Evolutionary conservation across 2,888 invertebrate species (phyloP), one percentile per base, ranked within the genome.

Genomic region (Tenthredo notha): DNA sequence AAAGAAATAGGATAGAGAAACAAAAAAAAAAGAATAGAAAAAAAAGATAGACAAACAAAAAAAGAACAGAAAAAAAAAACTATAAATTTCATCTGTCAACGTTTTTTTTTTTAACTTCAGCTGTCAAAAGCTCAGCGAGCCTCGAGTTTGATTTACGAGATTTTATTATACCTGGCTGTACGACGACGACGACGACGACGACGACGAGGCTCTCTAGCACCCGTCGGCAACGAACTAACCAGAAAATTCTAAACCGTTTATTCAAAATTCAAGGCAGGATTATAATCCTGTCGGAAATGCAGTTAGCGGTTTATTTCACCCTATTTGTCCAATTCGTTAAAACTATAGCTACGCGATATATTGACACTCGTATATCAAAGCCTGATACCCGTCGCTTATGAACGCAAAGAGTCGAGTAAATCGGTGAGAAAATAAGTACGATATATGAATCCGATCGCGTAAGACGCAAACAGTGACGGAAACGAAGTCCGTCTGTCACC

Each of bases 91-190:
- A 61, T 18, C 29, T 67, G 25, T 33, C 67, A 33, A 61, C 25
- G 7, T 61, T 61, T 61, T 25, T n/a, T 33, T 33, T 4, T 61
- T 25, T 12, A 25, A 61, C 61, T 61, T 61, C 25, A 61, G 12
- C 15, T 67, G 67, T 67, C 67, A 67, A 18, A 65, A 67, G 33
- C 67, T 18, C 12, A 15, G 29, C 25, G 33, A 29, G 29, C 4
- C 21, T 33, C 67, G 67, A 67, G 61, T 61, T 61, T 61, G 67
- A 67, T 67, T 67, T 67, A 67, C 67, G 67, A 67, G 67, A 67
- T 67, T 67, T 67, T 67, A 15, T 67, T 67, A 67, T 67, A 67
- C 29, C 67, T 33, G 29, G 33, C 33, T 6, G 15, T 7, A 33
- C 67, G 33, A 25, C 10, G 10, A 25, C 25, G 9, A 61, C 25